phyloP scores from a whole-genome alignment of 2,113 vertebrate species.

The Probosciger aterrimus region DNA sequence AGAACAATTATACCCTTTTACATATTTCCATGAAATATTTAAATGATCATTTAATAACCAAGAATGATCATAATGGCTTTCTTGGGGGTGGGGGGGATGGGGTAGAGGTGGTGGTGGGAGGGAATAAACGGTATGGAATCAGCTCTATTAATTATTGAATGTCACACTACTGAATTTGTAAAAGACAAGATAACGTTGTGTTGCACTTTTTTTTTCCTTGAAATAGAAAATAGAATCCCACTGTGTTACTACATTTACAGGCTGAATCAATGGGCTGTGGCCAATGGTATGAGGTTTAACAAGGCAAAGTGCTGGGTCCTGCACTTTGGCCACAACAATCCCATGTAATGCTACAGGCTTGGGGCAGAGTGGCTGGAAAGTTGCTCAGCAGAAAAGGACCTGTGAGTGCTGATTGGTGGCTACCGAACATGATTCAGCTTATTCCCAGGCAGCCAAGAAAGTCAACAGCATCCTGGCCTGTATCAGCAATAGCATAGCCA shows the following conservation, averaged over 20 bases:
- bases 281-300: neutral
- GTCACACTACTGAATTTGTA: neutral
- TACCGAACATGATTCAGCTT: neutral
- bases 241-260: neutral
- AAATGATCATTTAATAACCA: neutral
- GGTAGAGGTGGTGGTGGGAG: too few relatives aligned
- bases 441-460: neutral
- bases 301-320: neutral
- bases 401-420: neutral
- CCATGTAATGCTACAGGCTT: neutral
- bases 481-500: neutral
- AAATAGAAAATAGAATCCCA: neutral
- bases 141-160: neutral
- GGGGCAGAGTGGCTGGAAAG: neutral
- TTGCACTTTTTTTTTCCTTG: neutral
- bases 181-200: neutral
- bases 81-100: accelerated
- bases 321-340: neutral
- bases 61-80: neutral
- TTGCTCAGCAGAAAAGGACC: neutral
- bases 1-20: neutral
- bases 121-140: neutral
- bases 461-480: neutral
- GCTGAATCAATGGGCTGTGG: neutral
- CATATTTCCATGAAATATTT: neutral